Percentiles rank a stretch among this genome's conserved stretches.
These are phyloP conservation scores for Conus betulinus DNA, from an alignment of 1,140 invertebrate species.

Conservation along the genomic window DNA sequence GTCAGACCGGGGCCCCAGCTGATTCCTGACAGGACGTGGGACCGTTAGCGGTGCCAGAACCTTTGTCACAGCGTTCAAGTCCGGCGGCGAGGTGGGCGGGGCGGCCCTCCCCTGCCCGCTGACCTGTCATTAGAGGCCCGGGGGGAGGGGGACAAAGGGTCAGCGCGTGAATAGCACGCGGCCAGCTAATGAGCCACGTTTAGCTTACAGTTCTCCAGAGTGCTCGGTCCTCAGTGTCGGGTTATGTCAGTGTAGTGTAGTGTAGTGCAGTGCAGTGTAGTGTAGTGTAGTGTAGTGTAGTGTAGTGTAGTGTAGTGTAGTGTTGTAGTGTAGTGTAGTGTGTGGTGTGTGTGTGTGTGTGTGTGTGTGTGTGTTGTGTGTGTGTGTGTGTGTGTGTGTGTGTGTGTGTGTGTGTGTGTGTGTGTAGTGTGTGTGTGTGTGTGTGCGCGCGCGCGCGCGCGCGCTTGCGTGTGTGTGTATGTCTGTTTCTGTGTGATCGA, in stretches of 20 bases:
- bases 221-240: background rate
- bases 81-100: background rate
- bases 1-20: background rate
- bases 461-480: too few species aligned
- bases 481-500: too few species aligned
- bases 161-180: constrained; percentile 27
- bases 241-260: background rate
- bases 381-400: too few species aligned
- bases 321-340: too few species aligned
- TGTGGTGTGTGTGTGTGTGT: too few species aligned
- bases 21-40: background rate
- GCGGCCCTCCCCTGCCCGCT: background rate
- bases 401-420: too few species aligned
- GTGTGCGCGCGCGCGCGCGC: too few species aligned
- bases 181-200: background rate
- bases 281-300: too few species aligned
- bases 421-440: too few species aligned
- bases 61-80: background rate
- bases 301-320: too few species aligned
- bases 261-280: too few species aligned
- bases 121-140: constrained; percentile 20
- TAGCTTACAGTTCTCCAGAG: background rate
- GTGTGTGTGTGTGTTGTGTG: too few species aligned
- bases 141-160: background rate
- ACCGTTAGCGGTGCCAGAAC: background rate